Conservation (phyloP, 2,113 vertebrate genomes). For the Vimba vimba region DNA sequence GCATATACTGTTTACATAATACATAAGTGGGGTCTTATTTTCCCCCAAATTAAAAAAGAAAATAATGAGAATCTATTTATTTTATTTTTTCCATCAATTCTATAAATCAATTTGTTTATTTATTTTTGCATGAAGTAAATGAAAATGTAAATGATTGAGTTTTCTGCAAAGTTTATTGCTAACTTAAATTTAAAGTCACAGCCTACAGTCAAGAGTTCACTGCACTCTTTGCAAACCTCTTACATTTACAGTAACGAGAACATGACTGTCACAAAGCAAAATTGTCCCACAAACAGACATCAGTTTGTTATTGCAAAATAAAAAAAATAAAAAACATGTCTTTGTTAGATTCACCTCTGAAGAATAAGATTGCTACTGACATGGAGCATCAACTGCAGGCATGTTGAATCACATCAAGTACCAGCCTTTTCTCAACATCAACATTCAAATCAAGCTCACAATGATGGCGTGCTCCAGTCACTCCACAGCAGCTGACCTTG, state of each 20-base stretch:
- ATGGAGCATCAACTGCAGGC: neutral
- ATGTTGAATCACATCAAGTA: constrained; percentile 15
- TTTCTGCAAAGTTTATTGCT: neutral
- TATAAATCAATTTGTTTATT: too few species aligned
- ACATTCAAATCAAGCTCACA: constrained; percentile 50
- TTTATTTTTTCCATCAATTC: too few species aligned
- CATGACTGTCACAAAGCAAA: neutral
- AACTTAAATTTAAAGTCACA: neutral
- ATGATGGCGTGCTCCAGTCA: constrained; percentile 56
- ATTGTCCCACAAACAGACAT: neutral
- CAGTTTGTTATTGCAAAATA: neutral
- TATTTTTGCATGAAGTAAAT: neutral
- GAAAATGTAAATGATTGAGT: neutral
- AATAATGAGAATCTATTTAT: too few species aligned
- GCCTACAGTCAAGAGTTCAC: neutral
- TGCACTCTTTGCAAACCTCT: neutral
- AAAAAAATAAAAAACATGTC: too few species aligned
- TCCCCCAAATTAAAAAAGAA: neutral
- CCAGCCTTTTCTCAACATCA: constrained; percentile 12
- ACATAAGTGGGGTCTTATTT: neutral
- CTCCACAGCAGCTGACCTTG: constrained; percentile 66
- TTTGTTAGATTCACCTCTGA: neutral
- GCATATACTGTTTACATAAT: neutral
- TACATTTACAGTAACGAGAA: neutral
- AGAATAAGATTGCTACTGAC: neutral